Base-by-base conservation (phyloP, 2,888 invertebrate species). In the Macroteleia sp. region DNA sequence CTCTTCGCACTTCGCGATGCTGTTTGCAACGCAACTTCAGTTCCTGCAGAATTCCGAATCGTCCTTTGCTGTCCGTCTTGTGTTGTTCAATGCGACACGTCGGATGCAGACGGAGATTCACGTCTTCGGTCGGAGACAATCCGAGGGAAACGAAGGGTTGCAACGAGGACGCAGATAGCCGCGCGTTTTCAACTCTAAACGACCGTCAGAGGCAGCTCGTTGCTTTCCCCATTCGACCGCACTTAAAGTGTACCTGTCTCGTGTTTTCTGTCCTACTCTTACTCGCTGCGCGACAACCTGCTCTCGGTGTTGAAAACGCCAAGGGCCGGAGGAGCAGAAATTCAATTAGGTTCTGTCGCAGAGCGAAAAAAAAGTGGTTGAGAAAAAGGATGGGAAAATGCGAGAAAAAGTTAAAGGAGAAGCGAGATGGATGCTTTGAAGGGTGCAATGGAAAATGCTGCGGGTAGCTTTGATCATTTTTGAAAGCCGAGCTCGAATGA, bases 151-250 rank as follows among this genome's bases (percentile, higher is more conserved):
- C 36, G 48, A 25, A 44, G 44, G 44, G 44, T 44, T 14, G 50
- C 70, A 44, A 28, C 28, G 46, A 44, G 48, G 54, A 67, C 61
- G 56, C 61, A 22, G 66, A 46, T 25, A 56, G 36, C 16, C 20
- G 28, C 75, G 80, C 59, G 79, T 76, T 69, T 69, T 46, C 62
- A 75, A 80, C 80, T 81, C n/a, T n/a, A 77, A 79, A 81, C 80
- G 81, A 82, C 79, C 83, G 84, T 84, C 86, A 83, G 79, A 71
- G 66, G 78, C 86, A 86, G 85, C 44, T 70, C 59, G n/a, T n/a
- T n/a, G n/a, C n/a, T n/a, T n/a, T 66, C 66, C 48, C 57, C 54
- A 54, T 64, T 74, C 54, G 56, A 61, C 67, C 52, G 67, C 57
- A 62, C 67, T 62, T 66, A 39, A 75, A 50, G 57, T 57, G 52